Conservation (phyloP, 2,888 invertebrate genomes). For the Deroplatys truncata region DNA sequence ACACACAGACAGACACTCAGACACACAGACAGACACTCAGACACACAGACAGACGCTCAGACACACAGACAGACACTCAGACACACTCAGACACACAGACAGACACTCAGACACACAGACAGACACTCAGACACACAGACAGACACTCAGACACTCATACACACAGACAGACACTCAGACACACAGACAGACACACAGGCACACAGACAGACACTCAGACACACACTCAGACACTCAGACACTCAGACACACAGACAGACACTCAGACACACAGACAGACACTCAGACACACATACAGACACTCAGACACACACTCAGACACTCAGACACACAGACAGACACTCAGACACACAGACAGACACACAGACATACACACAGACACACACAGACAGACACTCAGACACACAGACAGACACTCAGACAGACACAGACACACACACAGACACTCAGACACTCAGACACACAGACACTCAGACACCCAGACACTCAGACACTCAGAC, state of each 20-base stretch:
- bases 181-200: neutral
- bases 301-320: neutral
- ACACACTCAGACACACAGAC: neutral
- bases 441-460: too few relatives aligned
- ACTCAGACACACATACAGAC: too few relatives aligned
- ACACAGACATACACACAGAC: neutral
- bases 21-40: too few relatives aligned
- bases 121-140: neutral
- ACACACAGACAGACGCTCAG: too few relatives aligned
- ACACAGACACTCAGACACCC: too few relatives aligned
- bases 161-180: neutral
- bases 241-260: neutral
- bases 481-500: too few relatives aligned
- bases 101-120: neutral
- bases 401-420: too few relatives aligned
- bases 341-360: neutral
- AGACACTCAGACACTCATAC: neutral
- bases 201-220: neutral
- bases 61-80: too few relatives aligned
- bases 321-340: neutral
- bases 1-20: neutral
- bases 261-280: neutral
- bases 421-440: too few relatives aligned
- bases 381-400: too few relatives aligned
- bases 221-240: neutral